Evolutionary conservation across 2,113 vertebrate species (phyloP).

Genomic region (Podarcis cretensis): DNA sequence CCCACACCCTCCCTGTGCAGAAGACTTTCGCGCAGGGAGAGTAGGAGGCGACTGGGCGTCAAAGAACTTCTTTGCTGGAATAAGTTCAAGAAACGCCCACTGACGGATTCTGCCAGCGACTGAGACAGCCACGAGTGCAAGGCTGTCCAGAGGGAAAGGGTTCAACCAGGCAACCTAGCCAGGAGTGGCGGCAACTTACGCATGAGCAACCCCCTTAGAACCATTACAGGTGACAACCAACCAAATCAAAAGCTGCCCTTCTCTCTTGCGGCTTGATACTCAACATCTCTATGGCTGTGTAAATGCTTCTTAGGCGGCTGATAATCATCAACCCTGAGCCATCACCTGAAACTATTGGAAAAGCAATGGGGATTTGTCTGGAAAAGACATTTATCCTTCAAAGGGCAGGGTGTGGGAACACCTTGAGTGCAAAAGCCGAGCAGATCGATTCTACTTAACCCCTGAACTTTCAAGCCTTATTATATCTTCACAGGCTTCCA

Average conservation of each 20-base stretch:
- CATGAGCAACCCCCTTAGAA: too few relatives aligned
- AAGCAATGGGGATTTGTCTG: conserved; percentile 69
- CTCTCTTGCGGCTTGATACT: rapidly evolving
- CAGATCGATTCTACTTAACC: conserved; percentile 71
- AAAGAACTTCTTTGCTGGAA: too few relatives aligned
- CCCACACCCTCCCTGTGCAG: too few relatives aligned
- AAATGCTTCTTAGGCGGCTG: neutral
- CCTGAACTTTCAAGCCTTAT: conserved; percentile 50
- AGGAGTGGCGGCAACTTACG: too few relatives aligned
- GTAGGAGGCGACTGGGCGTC: too few relatives aligned
- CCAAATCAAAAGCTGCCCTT: neutral
- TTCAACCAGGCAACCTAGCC: too few relatives aligned
- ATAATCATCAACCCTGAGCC: conserved; percentile 25
- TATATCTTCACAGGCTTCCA: rapidly evolving
- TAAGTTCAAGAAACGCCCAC: too few relatives aligned
- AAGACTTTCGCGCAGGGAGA: too few relatives aligned
- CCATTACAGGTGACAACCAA: neutral
- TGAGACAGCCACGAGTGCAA: too few relatives aligned
- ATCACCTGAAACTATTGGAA: conserved; percentile 53
- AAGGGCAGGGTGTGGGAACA: conserved; percentile 40
- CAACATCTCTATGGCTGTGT: neutral
- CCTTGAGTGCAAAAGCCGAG: conserved; percentile 36
- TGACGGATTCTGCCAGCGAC: too few relatives aligned
- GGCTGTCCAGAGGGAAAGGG: too few relatives aligned
- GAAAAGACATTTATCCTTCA: conserved; percentile 71